Conservation (phyloP, 2,113 vertebrate genomes). For the Bagarius yarrelli region DNA sequence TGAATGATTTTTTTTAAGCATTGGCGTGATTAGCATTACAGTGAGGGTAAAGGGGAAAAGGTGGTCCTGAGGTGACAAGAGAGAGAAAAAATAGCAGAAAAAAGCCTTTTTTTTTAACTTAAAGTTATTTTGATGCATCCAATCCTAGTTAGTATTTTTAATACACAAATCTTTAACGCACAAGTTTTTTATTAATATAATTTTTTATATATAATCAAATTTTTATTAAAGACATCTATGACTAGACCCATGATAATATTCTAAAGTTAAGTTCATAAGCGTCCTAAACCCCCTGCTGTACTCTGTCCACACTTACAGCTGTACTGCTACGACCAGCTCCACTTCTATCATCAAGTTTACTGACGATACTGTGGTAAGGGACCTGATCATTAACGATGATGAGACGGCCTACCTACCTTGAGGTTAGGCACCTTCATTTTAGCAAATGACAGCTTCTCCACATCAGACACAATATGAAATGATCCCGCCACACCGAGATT, state of each 20-base stretch:
- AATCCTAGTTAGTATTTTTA: background rate
- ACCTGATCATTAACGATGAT: too few species aligned
- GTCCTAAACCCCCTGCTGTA: too few species aligned
- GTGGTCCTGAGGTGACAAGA: background rate
- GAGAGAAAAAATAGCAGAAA: background rate
- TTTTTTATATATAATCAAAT: background rate
- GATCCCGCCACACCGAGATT: too few species aligned
- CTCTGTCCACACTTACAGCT: too few species aligned
- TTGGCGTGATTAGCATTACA: background rate
- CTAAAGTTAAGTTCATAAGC: too few species aligned
- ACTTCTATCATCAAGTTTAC: too few species aligned
- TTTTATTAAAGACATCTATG: background rate
- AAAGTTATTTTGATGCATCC: background rate
- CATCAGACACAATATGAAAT: too few species aligned
- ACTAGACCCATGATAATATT: background rate
- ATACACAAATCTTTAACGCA: background rate
- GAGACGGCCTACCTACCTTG: too few species aligned
- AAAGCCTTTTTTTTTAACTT: background rate
- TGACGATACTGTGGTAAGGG: too few species aligned
- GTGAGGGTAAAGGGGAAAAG: background rate
- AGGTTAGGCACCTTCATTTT: too few species aligned
- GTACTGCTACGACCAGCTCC: too few species aligned
- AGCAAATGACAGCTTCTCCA: too few species aligned
- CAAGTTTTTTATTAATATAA: background rate
- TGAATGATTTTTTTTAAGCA: constrained; percentile 15